Base-by-base conservation (phyloP, 1,140 invertebrate species). In the Drosophila carrolli region DNA sequence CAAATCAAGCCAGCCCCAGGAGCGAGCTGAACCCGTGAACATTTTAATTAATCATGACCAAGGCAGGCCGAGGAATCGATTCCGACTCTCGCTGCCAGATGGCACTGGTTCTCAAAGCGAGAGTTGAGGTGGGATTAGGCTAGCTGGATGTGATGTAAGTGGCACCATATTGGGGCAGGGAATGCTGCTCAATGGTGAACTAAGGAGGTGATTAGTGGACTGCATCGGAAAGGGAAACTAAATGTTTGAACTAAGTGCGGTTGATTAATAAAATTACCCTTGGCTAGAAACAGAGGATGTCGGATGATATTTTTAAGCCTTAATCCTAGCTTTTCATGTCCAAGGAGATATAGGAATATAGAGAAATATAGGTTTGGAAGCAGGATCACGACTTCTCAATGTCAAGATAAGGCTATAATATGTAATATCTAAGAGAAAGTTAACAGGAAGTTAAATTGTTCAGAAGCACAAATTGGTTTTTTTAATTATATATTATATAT, bases 11-110 rank as follows among this genome's bases (percentile, higher is more conserved):
- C 38, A 16, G 11, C 43, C 41, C 38, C 29, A 29, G 44, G 63
- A 32, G 37, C 55, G 38, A 32, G 19, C 41, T 48, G 61, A 61
- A 76, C 72, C 54, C 54, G 55, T 62, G 82, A 83, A 89, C 84
- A 84, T 79, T 88, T 88, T 89, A 76, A 89, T 83, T 88, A 86
- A 86, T 86, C 79, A 83, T 88, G 78, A 67, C 35, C 43, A 59
- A 48, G 59, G 55, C 62, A 71, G 71, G 53, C 43, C 54, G 47
- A 43, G 44, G 23, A 46, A 53, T 62, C 19, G 23, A 43, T 37
- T 43, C 57, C 41, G 27, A 56, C 43, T 55, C 58, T 23, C 55
- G 14, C 40, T 62, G 58, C 53, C 81, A 84, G 66, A 53, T 84
- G 81, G 76, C 81, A 73, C 44, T 60, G 57, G 65, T 75, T 79